Conservation (phyloP, 35 echinoderm and acorn worm species). For the Holothuria glaberrima region DNA sequence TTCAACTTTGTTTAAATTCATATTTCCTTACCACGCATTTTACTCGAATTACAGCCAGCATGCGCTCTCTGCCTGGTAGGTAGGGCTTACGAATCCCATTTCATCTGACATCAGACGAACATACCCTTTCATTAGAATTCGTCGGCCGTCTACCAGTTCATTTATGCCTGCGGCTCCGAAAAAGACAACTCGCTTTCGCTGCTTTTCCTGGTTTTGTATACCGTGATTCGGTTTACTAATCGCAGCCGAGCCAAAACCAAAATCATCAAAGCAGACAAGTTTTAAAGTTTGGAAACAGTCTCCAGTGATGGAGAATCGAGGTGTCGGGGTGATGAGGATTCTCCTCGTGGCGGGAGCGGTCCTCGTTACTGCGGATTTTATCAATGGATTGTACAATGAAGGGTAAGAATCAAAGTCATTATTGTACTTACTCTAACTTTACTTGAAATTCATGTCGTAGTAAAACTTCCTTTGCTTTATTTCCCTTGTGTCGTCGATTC, state of each 20-base stretch:
- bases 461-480: too few relatives aligned
- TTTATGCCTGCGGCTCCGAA: slow-evolving; percentile 21
- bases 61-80: background rate
- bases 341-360: slow-evolving; percentile 3
- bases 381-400: slow-evolving; percentile 4
- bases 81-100: background rate
- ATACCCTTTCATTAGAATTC: background rate
- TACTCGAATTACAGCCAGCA: background rate
- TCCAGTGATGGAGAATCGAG: background rate
- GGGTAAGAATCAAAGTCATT: background rate
- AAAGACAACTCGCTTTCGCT: background rate
- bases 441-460: too few relatives aligned
- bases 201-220: background rate
- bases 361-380: slow-evolving; percentile 32
- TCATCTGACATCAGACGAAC: background rate
- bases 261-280: background rate
- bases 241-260: background rate
- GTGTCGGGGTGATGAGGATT: slow-evolving; percentile 20
- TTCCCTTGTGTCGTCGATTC: too few relatives aligned
- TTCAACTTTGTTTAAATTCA: slow-evolving; percentile 19
- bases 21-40: background rate
- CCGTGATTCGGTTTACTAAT: slow-evolving; percentile 1
- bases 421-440: too few relatives aligned
- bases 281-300: background rate
- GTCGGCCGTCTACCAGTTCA: background rate